These are phyloP conservation scores for Furcula furcula DNA, from an alignment of 2,888 invertebrate species.

Conservation along the genomic window DNA sequence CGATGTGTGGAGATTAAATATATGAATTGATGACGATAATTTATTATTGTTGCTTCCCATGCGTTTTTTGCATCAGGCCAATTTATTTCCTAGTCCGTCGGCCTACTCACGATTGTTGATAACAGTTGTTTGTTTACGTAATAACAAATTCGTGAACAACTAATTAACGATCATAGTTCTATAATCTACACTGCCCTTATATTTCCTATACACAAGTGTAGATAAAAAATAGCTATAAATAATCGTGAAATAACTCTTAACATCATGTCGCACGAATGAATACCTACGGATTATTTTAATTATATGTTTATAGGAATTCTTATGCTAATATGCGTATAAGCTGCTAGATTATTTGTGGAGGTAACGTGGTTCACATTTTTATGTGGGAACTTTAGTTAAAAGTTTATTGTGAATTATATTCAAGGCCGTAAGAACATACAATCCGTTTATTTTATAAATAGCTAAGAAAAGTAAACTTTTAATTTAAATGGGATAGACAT, in stretches of 20 bases:
- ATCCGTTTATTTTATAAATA: no score
- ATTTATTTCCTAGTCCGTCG: constrained; percentile 42
- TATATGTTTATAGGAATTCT: constrained; percentile 19
- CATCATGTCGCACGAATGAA: constrained; percentile 8
- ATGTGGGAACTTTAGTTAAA: constrained; percentile 1
- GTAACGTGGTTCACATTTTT: constrained; percentile 16
- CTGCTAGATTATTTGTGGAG: constrained; percentile 9
- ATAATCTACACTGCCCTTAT: constrained; percentile 13
- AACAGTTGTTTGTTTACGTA: constrained; percentile 23
- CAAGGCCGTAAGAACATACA: no score
- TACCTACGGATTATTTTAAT: constrained; percentile 7
- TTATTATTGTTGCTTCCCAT: constrained; percentile 30
- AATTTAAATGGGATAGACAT: no score
- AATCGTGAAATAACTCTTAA: constrained; percentile 6
- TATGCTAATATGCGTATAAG: constrained; percentile 18
- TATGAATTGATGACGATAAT: constrained; percentile 37
- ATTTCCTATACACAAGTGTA: constrained; percentile 3
- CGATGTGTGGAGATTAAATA: constrained; percentile 26
- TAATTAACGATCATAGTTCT: constrained; percentile 49
- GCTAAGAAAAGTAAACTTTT: no score
- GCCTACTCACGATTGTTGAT: constrained; percentile 29
- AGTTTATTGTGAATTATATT: no score
- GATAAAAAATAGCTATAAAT: constrained; percentile 9
- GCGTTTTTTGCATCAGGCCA: constrained; percentile 37
- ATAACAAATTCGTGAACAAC: constrained; percentile 51